Evolutionary conservation across 2,113 vertebrate species (phyloP).

Genomic region (Tachycineta bicolor): DNA sequence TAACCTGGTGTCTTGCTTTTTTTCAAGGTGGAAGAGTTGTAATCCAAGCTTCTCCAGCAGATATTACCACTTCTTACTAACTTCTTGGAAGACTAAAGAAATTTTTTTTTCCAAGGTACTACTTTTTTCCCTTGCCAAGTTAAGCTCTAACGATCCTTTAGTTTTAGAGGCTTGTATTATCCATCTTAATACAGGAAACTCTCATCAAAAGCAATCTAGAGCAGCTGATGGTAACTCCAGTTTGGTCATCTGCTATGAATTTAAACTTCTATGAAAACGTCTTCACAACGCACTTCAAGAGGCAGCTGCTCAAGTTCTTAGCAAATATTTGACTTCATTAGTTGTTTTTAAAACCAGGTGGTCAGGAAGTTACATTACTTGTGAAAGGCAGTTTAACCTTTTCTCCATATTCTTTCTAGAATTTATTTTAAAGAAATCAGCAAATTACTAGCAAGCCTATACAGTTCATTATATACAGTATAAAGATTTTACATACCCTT

Average conservation of each 20-base stretch:
- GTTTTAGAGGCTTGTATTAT: not conserved
- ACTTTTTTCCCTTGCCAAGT: not conserved
- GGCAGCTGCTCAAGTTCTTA: not conserved
- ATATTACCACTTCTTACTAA: not conserved
- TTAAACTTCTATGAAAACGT: not conserved
- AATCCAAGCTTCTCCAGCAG: not conserved
- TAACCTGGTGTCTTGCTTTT: not conserved
- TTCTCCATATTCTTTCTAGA: not conserved
- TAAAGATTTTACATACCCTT: conserved; percentile 74
- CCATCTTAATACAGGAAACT: not conserved
- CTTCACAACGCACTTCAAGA: not conserved
- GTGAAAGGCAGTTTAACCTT: not conserved
- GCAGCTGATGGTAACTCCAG: not conserved
- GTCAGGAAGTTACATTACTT: not conserved
- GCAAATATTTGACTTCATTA: not conserved
- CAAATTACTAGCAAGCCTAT: not conserved
- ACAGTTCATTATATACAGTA: not conserved
- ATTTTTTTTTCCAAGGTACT: not conserved
- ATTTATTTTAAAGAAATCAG: not conserved
- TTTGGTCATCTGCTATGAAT: not conserved
- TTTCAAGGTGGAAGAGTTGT: not conserved
- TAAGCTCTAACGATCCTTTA: not conserved
- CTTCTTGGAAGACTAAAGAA: not conserved
- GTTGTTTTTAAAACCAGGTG: not conserved
- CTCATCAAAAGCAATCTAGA: not conserved